phyloP scores from a whole-genome alignment of 2,797 vertebrate genomes.

The Morus bassanus region DNA sequence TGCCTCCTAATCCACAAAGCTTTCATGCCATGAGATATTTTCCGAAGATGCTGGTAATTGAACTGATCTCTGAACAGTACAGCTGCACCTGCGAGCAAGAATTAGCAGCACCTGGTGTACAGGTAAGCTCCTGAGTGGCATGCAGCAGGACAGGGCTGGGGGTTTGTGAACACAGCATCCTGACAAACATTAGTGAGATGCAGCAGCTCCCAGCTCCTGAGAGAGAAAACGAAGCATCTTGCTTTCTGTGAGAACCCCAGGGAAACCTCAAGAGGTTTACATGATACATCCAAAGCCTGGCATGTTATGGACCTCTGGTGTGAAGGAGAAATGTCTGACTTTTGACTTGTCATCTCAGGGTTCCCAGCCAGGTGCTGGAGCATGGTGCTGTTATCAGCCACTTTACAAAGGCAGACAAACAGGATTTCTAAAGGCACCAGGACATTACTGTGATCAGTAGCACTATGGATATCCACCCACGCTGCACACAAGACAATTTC shows the following conservation, averaged over 20 bases:
- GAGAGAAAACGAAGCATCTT: neutral
- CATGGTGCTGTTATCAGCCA: neutral
- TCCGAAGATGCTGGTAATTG: neutral
- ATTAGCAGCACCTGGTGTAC: neutral
- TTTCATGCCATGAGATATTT: neutral
- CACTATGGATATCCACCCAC: neutral
- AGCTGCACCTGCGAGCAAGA: neutral
- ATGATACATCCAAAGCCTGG: neutral
- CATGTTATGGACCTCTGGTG: neutral
- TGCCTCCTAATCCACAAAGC: neutral
- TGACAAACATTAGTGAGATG: neutral
- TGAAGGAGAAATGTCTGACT: neutral
- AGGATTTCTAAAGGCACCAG: neutral
- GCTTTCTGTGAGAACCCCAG: neutral
- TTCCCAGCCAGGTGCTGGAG: neutral
- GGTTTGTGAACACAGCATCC: rapidly evolving
- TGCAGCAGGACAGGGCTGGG: neutral
- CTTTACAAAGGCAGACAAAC: neutral
- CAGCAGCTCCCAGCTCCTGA: neutral
- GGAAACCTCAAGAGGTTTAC: neutral
- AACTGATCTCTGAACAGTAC: neutral
- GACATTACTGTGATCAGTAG: neutral
- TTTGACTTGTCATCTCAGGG: neutral
- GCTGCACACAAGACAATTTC: neutral
- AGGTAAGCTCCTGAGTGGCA: neutral